A percentile compares a stretch with the other conserved stretches of the same genome.
Evolutionary conservation across 1,140 invertebrate species (phyloP).

Genomic region (Alviniconcha marisindica): DNA sequence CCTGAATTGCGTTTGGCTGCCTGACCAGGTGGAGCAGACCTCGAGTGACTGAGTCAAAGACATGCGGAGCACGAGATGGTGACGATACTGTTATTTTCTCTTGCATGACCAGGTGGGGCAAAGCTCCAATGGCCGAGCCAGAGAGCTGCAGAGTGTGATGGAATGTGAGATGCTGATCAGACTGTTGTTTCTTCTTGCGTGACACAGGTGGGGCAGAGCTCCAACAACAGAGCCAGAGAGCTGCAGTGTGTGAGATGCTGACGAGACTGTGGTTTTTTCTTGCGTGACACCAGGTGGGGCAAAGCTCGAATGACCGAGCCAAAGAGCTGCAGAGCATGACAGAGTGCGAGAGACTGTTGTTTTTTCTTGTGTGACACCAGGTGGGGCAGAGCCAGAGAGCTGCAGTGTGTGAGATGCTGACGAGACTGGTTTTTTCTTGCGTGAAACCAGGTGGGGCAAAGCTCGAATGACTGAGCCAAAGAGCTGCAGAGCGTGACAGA

Average conservation of each 20-base stretch:
- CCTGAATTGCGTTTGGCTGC: too few species aligned
- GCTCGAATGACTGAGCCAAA: not conserved
- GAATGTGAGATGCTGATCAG: not conserved
- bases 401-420: not conserved
- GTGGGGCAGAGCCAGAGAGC: not conserved
- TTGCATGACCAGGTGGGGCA: not conserved
- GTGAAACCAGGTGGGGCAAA: not conserved
- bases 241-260: not conserved
- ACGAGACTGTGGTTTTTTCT: not conserved
- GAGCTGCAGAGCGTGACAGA: not conserved
- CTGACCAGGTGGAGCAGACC: not conserved
- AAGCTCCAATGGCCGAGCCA: not conserved
- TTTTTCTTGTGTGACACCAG: not conserved
- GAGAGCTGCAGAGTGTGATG: not conserved
- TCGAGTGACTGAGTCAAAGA: not conserved
- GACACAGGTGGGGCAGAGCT: not conserved
- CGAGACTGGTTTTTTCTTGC: constrained; percentile 73
- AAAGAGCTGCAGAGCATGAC: not conserved
- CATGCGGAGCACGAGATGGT: not conserved
- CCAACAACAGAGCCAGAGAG: not conserved
- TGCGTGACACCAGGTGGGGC: not conserved
- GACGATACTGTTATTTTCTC: not conserved
- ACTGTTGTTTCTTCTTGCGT: too few species aligned
- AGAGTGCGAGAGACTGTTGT: not conserved
- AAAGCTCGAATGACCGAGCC: not conserved